Base-by-base conservation (phyloP, 2,113 vertebrate genomes). In the Ceyx cyanopectus region DNA sequence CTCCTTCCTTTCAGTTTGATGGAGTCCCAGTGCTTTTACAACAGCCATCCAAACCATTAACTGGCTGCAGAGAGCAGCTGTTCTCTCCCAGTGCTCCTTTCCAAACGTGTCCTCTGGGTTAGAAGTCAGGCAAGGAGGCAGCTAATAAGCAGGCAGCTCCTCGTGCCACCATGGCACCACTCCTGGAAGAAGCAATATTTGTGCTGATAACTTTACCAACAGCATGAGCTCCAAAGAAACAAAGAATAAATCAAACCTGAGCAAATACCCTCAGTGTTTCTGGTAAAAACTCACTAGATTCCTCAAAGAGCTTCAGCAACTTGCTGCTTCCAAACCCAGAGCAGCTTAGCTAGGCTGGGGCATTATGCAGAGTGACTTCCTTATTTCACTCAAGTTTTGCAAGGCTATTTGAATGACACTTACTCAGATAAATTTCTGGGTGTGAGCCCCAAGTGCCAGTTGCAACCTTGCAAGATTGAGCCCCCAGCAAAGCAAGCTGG, bases 371-470 rank as follows among this genome's bases (percentile, higher is more conserved):
- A 81, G 14, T 45, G 46, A 43, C 72, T 91, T 91, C 94, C 90
- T 73, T 80, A 56, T 63, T 89, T 56, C 87, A 63, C 24, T 48
- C 37, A 16, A 16, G 82, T 89, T 92, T 95, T 94, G 94, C 90
- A 95, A 96, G 87, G 76, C 79, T 34, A 14, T 32, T 50, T 89
- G 94, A 76, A 56, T 43, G 60, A 86, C 81, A 83, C 70, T 65
- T 24, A 75, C 34, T 46, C 75, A 80, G 85, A 96, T 89, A 92
- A 85, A 73, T 6, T 53, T 67, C 85, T 95, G 90, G 92, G 93
- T 87, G 92, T 95, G 90, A 87, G 91, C 87, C 63, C 46, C 53
- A 80, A 5, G 46, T 21, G 72, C 37, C 3, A 10, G 87, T 0
- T 85, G 78, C 85, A 92, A 85, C 54, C 79, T 54, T 67, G 79